Base-by-base conservation (phyloP, 2,113 vertebrate genomes). In the Clarias magur region DNA sequence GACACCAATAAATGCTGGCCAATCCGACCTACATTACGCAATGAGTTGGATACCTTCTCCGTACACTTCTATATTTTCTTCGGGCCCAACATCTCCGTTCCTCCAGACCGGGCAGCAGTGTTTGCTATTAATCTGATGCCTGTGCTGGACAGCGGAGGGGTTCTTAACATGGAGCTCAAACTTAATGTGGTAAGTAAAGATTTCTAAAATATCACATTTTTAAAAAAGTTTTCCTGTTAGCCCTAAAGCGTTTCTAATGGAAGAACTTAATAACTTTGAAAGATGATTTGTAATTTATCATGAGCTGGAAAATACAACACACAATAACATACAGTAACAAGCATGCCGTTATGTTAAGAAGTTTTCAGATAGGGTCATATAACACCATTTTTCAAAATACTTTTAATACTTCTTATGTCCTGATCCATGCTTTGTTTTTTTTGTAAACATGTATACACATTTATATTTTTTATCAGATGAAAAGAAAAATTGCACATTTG, bases 21-120 rank as follows among this genome's bases (percentile, higher is more conserved):
- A 0, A 95, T 99, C 80, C 96, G 97, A 0, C 98, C 98, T 0
- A 99, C 98, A 0, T 95, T 99, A 88, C 96, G 98, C 87, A 99
- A 99, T 0, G 98, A 99, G 92, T 93, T 99, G 93, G 98, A 99
- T 91, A 98, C 98, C 87, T 99, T 99, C 95, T 99, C 98, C 0
- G 98, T 99, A 84, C 98, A 99, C 92, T 99, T 99, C 95, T 99
- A 99, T 88, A 97, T 99, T 92, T 99, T 99, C 94, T 99, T 99
- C 0, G 97, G 98, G 17, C 98, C 98, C 83, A 99, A 98, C 0
- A 97, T 99, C 86, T 96, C 97, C 0, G 94, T 99, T 48, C 98
- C 97, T 0, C 97, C 98, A 0, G 97, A 97, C 90, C 94, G 96
- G 62, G 96, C 97, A 0, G 97, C 98, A 0, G 95, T 99, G 92